Percentiles rank a stretch among this genome's conserved stretches.
Evolutionary conservation across 2,797 vertebrate genomes (phyloP).

Genomic region (Parambassis ranga): DNA sequence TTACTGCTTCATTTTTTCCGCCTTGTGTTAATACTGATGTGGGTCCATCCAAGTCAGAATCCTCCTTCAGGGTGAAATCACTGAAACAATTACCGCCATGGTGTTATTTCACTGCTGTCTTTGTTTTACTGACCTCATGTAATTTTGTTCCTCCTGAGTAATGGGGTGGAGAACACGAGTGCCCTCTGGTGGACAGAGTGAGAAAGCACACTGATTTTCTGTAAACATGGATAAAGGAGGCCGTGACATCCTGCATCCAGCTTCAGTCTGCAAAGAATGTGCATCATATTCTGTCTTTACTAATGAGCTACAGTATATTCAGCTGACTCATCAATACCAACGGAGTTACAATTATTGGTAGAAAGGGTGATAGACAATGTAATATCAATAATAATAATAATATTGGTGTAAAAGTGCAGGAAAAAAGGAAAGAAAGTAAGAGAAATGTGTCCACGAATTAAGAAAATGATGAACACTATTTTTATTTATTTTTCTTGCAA

Average conservation of each 20-base stretch:
- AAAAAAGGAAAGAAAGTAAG: too few relatives aligned
- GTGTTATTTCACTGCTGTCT: background rate
- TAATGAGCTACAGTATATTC: too few relatives aligned
- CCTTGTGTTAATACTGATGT: background rate
- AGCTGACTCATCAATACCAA: too few relatives aligned
- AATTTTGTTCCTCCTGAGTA: background rate
- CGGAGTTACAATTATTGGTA: too few relatives aligned
- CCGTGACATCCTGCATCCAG: background rate
- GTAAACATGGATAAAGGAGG: background rate
- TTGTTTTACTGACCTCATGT: background rate
- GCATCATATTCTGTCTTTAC: too few relatives aligned
- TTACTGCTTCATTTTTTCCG: background rate
- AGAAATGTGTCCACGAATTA: too few relatives aligned
- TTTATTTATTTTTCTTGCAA: too few relatives aligned
- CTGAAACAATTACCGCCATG: background rate
- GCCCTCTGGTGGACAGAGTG: constrained; percentile 22
- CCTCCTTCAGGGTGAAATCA: constrained; percentile 2
- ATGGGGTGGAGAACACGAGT: background rate
- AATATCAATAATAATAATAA: too few relatives aligned
- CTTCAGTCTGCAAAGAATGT: background rate
- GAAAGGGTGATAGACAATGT: too few relatives aligned
- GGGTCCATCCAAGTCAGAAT: background rate
- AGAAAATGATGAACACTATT: too few relatives aligned
- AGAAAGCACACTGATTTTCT: background rate
- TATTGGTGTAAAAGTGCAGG: too few relatives aligned